A percentile compares a stretch with the other conserved stretches of the same genome.
These are phyloP conservation scores for Emydura subglobosa DNA, from an alignment of 2,113 vertebrate genomes.

Conservation along the genomic window DNA sequence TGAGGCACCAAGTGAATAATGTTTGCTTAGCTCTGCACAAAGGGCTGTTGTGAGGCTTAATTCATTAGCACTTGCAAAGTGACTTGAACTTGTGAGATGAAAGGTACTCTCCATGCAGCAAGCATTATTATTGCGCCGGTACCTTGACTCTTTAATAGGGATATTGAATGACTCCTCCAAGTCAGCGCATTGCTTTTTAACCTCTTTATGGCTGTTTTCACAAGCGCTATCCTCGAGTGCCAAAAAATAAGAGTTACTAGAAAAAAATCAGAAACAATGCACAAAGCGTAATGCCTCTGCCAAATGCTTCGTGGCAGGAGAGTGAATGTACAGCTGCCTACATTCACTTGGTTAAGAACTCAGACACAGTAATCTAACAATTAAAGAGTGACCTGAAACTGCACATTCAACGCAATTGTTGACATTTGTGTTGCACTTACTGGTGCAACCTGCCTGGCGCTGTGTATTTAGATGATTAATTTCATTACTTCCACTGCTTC, in stretches of 20 bases:
- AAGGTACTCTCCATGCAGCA: slow-evolving; percentile 62
- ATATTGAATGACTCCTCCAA: slow-evolving; percentile 52
- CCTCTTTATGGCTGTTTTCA: slow-evolving; percentile 55
- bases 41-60: slow-evolving; percentile 50
- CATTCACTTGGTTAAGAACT: accelerated
- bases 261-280: background rate
- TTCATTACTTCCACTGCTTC: background rate
- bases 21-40: background rate
- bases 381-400: background rate
- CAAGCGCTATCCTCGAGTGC: background rate
- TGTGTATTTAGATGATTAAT: background rate
- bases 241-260: background rate
- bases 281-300: background rate
- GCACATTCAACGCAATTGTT: accelerated
- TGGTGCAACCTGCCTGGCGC: accelerated
- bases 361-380: accelerated
- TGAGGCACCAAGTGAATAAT: slow-evolving; percentile 52
- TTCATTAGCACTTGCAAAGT: slow-evolving; percentile 59
- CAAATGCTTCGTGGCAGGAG: accelerated
- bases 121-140: slow-evolving; percentile 36
- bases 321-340: accelerated
- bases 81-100: slow-evolving; percentile 45
- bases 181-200: slow-evolving; percentile 48
- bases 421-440: accelerated
- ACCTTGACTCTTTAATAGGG: slow-evolving; percentile 42